Conservation (phyloP, 2,113 vertebrate genomes). For the Dasyornis broadbenti region DNA sequence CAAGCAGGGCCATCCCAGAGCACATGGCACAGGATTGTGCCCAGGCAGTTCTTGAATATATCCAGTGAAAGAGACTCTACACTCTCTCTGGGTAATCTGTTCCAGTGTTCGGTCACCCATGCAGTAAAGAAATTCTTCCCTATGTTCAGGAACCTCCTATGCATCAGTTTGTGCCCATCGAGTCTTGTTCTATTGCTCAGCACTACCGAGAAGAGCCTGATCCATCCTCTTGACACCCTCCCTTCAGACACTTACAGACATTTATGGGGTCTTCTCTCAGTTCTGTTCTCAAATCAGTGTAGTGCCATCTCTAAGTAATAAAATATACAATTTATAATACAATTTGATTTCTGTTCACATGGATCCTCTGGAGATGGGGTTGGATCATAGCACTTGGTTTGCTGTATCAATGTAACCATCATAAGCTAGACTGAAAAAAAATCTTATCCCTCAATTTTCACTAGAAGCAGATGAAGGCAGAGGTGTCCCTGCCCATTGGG, state of each 20-base stretch:
- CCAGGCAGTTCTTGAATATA: neutral
- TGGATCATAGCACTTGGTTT: neutral
- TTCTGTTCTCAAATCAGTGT: neutral
- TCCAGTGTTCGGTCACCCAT: neutral
- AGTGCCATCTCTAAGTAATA: neutral
- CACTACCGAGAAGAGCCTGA: neutral
- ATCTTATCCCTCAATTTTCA: neutral
- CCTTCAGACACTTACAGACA: neutral
- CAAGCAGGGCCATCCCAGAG: neutral
- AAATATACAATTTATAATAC: neutral
- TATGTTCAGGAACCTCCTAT: neutral
- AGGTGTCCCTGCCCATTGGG: fast-evolving
- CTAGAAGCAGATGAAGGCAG: neutral
- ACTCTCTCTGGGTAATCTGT: fast-evolving
- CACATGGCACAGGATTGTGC: neutral
- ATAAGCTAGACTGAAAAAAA: neutral
- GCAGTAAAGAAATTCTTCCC: neutral
- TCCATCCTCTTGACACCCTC: neutral
- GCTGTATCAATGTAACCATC: neutral
- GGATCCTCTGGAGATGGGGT: neutral
- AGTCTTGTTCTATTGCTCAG: neutral
- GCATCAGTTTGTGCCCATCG: neutral
- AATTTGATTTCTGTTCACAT: neutral
- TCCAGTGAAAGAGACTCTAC: neutral
- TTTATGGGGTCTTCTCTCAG: neutral